phyloP scores from a whole-genome alignment of 2,113 vertebrate genomes.

The Albula glossodonta region DNA sequence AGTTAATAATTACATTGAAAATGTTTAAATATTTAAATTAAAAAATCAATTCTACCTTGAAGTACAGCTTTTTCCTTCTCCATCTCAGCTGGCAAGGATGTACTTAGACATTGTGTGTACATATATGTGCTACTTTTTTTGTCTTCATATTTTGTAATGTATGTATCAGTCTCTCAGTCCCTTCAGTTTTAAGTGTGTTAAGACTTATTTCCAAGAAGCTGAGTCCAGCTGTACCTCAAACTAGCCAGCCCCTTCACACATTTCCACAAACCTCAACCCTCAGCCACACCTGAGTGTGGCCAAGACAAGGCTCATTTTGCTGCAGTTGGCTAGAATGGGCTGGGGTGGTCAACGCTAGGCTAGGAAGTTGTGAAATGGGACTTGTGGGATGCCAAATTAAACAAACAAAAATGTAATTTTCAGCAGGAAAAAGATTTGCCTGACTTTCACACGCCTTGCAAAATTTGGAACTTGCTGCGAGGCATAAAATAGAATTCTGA shows the following conservation, averaged over 20 bases:
- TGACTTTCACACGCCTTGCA: neutral
- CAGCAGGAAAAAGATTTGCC: constrained; percentile 3
- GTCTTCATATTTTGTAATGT: neutral
- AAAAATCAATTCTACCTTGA: no score
- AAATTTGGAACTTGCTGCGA: neutral
- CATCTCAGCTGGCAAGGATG: no score
- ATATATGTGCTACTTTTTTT: no score
- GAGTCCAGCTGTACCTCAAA: neutral
- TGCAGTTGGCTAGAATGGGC: neutral
- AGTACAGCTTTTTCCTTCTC: no score
- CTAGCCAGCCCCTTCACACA: neutral
- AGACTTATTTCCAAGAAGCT: no score
- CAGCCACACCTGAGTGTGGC: neutral
- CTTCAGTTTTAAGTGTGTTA: neutral
- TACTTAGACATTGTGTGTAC: no score
- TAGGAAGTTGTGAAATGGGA: neutral
- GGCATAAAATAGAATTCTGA: neutral
- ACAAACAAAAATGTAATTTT: neutral
- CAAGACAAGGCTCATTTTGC: neutral
- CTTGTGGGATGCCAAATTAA: neutral
- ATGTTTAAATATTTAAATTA: no score
- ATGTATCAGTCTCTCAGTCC: neutral
- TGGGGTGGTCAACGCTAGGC: neutral
- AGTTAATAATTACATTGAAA: no score
- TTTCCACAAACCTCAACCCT: neutral